Conservation (phyloP, 1,140 invertebrate genomes). For the Chrysomallon squamiferum region DNA sequence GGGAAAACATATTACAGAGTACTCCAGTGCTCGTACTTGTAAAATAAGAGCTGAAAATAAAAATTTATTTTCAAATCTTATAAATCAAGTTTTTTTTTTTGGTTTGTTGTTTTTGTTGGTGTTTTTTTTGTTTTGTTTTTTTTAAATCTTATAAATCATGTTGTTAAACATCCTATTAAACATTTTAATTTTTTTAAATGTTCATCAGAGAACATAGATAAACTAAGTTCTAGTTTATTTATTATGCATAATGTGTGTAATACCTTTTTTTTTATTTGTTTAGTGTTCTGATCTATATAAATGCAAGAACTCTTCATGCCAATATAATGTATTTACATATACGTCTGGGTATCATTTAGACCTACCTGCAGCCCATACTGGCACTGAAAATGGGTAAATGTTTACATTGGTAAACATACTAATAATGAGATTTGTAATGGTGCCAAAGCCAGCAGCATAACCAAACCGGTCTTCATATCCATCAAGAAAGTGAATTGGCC, state of each 20-base stretch:
- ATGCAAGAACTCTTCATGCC: background rate
- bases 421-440: background rate
- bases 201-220: background rate
- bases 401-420: background rate
- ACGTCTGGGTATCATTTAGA: background rate
- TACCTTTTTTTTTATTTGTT: background rate
- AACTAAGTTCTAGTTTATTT: background rate
- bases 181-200: background rate
- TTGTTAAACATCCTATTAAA: background rate
- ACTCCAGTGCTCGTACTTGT: background rate
- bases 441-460: slow-evolving; percentile 3
- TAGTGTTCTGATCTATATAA: background rate
- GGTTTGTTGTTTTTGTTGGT: background rate
- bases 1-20: background rate
- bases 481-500: background rate
- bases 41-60: background rate
- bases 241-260: background rate
- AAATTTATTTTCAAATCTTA: background rate
- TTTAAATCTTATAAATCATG: background rate
- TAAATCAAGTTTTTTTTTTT: background rate
- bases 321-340: background rate
- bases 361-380: background rate
- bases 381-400: background rate
- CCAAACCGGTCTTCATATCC: background rate
- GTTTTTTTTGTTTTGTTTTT: background rate